Evolutionary conservation across 2,113 vertebrate genomes (phyloP).

Genomic region (Galbula dea): DNA sequence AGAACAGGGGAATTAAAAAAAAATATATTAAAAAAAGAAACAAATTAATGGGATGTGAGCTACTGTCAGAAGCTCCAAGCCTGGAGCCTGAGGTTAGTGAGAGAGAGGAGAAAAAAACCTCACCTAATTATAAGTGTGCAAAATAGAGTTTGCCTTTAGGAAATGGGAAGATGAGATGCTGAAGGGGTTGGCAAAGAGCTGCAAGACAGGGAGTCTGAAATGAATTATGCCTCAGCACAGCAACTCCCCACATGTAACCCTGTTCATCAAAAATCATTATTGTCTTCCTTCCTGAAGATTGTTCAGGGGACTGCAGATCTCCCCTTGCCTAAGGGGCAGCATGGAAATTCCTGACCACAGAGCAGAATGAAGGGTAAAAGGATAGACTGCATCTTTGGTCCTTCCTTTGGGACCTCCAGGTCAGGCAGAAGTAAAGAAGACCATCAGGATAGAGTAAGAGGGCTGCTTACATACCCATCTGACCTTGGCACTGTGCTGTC

Average conservation of each 20-base stretch:
- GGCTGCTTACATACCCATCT: accelerated
- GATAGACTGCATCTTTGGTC: accelerated
- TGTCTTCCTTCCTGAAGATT: background rate
- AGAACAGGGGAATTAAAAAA: background rate
- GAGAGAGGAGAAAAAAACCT: background rate
- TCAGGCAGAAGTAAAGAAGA: background rate
- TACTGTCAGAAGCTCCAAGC: conserved; percentile 42
- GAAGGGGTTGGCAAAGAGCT: conserved; percentile 1
- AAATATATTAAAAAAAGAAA: background rate
- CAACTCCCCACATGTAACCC: background rate
- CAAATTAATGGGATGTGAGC: background rate
- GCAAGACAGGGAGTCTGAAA: conserved; percentile 15
- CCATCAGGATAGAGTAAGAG: accelerated
- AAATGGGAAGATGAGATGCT: conserved; percentile 55
- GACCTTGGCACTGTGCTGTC: accelerated
- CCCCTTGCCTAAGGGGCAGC: background rate
- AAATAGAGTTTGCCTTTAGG: conserved; percentile 4
- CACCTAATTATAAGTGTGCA: conserved; percentile 62
- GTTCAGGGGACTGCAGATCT: background rate
- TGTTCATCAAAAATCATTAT: background rate
- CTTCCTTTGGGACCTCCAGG: background rate
- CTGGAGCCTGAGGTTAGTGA: conserved; percentile 66
- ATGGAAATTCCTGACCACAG: background rate
- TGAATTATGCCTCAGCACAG: background rate
- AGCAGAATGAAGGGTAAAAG: background rate